Percentiles rank a stretch among this genome's conserved stretches.
These are phyloP conservation scores for Pseudotriccus pelzelni DNA, from an alignment of 2,797 vertebrate genomes.

Conservation along the genomic window DNA sequence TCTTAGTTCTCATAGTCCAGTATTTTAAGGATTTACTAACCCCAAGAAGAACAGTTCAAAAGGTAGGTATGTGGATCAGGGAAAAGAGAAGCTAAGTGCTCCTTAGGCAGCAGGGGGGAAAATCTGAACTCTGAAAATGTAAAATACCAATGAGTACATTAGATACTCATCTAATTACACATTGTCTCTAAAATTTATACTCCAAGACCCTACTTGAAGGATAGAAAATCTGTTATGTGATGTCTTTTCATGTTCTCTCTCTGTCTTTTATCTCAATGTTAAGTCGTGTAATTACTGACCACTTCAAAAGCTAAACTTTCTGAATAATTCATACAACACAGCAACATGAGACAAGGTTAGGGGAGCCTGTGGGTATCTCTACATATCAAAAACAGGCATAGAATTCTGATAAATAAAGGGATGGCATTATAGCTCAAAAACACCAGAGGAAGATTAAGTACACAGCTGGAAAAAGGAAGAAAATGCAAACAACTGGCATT, in stretches of 20 bases:
- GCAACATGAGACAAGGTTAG: neutral
- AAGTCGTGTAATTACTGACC: conserved; percentile 49
- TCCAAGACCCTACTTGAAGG: neutral
- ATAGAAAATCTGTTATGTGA: neutral
- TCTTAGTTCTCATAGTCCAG: neutral
- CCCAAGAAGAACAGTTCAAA: neutral
- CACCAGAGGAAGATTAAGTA: neutral
- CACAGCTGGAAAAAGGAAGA: neutral
- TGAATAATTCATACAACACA: conserved; percentile 39
- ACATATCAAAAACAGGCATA: neutral
- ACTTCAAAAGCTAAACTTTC: conserved; percentile 54
- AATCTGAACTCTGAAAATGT: conserved; percentile 6
- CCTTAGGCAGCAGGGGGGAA: neutral
- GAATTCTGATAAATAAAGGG: conserved; percentile 23
- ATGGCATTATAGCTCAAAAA: neutral
- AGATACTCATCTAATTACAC: neutral
- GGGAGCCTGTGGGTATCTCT: conserved; percentile 14
- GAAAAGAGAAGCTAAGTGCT: neutral
- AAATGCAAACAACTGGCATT: neutral
- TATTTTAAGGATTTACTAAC: neutral
- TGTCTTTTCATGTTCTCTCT: neutral
- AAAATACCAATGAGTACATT: neutral
- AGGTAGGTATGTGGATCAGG: neutral
- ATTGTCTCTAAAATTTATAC: conserved; percentile 8
- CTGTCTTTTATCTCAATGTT: neutral